phyloP scores from a whole-genome alignment of 2,888 invertebrate species.

The Acheta domesticus region DNA sequence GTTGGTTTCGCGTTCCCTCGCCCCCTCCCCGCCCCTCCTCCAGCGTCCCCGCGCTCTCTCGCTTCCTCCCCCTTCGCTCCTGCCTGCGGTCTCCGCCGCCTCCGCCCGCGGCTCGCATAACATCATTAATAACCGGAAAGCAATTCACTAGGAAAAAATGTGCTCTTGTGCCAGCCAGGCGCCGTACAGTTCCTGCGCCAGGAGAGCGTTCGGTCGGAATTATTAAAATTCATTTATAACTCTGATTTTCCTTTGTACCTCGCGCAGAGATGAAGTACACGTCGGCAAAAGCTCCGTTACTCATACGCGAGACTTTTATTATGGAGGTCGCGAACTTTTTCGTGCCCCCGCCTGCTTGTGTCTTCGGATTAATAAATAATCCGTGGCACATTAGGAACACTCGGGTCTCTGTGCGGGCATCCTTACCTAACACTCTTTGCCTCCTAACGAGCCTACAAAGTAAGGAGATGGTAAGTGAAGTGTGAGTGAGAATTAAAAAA shows the following conservation, averaged over 20 bases:
- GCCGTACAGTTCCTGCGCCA: slow-evolving; percentile 23
- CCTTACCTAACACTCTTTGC: not conserved
- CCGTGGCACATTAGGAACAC: not conserved
- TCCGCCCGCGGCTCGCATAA: not conserved
- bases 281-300: slow-evolving; percentile 26
- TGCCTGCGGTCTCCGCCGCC: not conserved
- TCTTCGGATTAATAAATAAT: not conserved
- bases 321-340: not conserved
- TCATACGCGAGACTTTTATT: slow-evolving; percentile 11
- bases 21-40: not conserved
- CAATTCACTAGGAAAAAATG: slow-evolving; percentile 35
- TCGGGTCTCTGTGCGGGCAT: not conserved
- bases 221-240: slow-evolving; percentile 35
- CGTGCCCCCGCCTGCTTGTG: not conserved
- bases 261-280: slow-evolving; percentile 32
- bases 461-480: not conserved
- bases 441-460: slow-evolving; percentile 5
- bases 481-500: not conserved
- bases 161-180: slow-evolving; percentile 24
- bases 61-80: slow-evolving; percentile 1
- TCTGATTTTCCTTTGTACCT: slow-evolving; percentile 28
- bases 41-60: not conserved
- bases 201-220: slow-evolving; percentile 25
- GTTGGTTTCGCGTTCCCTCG: not conserved
- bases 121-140: slow-evolving; percentile 37